Percentiles rank a stretch among this genome's conserved stretches.
Conservation (phyloP, 2,113 vertebrate species). For the Chrysochloris asiatica region DNA sequence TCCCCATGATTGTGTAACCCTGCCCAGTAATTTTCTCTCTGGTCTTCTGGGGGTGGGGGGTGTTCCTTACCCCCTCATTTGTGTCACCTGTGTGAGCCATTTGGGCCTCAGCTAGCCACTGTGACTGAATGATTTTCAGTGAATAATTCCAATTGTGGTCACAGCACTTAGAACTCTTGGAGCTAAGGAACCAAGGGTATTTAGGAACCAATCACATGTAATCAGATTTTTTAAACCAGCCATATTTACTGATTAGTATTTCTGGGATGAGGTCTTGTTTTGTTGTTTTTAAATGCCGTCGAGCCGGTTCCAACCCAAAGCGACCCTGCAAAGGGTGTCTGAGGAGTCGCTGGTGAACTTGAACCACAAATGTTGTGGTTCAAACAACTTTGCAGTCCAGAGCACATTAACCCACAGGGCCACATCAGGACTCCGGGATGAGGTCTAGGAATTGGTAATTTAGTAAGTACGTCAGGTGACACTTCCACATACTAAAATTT, state of each 20-base stretch:
- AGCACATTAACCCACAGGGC: too few species aligned
- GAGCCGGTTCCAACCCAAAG: too few species aligned
- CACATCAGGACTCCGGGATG: too few species aligned
- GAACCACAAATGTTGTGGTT: too few species aligned
- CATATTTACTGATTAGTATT: background rate
- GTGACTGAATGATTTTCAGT: background rate
- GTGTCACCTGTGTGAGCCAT: background rate
- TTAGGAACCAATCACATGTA: background rate
- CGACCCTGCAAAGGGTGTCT: too few species aligned
- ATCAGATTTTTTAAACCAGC: background rate
- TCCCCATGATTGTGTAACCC: fast-evolving
- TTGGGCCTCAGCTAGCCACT: background rate
- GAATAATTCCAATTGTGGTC: background rate
- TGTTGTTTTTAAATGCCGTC: too few species aligned
- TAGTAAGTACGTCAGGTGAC: background rate
- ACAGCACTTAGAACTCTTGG: background rate
- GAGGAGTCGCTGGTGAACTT: too few species aligned
- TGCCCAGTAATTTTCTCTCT: background rate
- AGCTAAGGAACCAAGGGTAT: background rate
- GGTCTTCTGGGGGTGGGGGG: background rate
- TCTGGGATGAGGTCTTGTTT: background rate
- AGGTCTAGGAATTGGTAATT: background rate
- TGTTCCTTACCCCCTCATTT: too few species aligned
- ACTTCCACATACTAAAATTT: background rate
- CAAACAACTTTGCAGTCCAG: too few species aligned